These are phyloP conservation scores for Cerastis rubricosa DNA, from an alignment of 2,888 invertebrate genomes.

Conservation along the genomic window DNA sequence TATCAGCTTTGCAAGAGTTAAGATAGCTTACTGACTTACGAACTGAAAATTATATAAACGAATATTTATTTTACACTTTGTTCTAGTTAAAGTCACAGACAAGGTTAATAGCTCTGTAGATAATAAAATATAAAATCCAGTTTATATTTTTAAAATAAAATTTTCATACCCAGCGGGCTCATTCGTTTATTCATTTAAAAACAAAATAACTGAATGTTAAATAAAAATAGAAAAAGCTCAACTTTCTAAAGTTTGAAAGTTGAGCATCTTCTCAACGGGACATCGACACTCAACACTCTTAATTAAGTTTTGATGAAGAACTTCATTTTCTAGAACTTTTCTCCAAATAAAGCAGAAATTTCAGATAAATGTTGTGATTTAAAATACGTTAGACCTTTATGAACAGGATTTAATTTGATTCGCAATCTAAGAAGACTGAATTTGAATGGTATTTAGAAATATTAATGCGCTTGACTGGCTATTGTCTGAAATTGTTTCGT, in stretches of 20 bases:
- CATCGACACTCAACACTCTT: conserved; percentile 71
- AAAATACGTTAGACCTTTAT: conserved; percentile 64
- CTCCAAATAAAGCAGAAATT: conserved; percentile 75
- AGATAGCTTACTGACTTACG: background rate
- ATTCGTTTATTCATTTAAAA: conserved; percentile 13
- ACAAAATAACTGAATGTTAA: conserved; percentile 49
- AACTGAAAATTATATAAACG: background rate
- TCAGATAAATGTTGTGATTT: conserved; percentile 76
- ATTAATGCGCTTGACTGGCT: background rate
- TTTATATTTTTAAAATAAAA: background rate
- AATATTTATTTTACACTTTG: background rate
- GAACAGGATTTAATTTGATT: conserved; percentile 51
- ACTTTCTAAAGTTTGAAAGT: conserved; percentile 72
- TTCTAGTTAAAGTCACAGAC: conserved; percentile 9
- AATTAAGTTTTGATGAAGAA: conserved; percentile 83
- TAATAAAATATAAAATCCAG: background rate
- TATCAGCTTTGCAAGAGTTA: background rate
- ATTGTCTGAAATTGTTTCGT: background rate
- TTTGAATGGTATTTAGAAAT: conserved; percentile 24
- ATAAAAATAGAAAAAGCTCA: conserved; percentile 49
- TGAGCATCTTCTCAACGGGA: conserved; percentile 69
- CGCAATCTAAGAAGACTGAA: conserved; percentile 12
- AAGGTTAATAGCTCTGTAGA: conserved; percentile 4
- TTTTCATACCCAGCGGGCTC: background rate
- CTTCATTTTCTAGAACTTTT: conserved; percentile 79